These are phyloP conservation scores for Megaustenia siamemsis DNA, from an alignment of 2,888 invertebrate genomes.

Conservation along the genomic window DNA sequence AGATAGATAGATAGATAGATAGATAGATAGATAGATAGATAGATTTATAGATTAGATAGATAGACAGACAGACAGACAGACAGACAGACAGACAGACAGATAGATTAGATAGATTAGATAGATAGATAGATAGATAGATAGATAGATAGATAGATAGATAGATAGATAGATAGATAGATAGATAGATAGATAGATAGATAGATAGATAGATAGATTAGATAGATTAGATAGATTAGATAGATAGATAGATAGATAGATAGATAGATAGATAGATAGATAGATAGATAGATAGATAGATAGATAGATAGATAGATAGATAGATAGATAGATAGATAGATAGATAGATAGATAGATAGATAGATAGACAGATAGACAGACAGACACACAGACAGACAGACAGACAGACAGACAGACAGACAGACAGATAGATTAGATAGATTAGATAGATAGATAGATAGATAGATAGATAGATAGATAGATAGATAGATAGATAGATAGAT, in stretches of 20 bases:
- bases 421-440: too few species aligned
- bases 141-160: not conserved
- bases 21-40: too few species aligned
- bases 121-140: not conserved
- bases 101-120: too few species aligned
- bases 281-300: not conserved
- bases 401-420: conserved; percentile 7
- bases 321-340: conserved; percentile 5
- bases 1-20: not conserved
- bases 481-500: too few species aligned
- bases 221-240: not conserved
- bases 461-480: too few species aligned
- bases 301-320: not conserved
- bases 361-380: too few species aligned
- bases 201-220: not conserved
- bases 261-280: conserved; percentile 23
- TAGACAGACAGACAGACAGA: not conserved
- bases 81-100: not conserved
- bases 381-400: conserved; percentile 7
- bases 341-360: not conserved
- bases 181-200: conserved; percentile 25
- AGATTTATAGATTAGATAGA: too few species aligned
- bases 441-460: too few species aligned
- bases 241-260: conserved; percentile 23
- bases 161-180: conserved; percentile 5